Percentiles rank a stretch among this genome's conserved stretches.
phyloP scores from a whole-genome alignment of 2,797 vertebrate genomes.

The Ibycter americanus region DNA sequence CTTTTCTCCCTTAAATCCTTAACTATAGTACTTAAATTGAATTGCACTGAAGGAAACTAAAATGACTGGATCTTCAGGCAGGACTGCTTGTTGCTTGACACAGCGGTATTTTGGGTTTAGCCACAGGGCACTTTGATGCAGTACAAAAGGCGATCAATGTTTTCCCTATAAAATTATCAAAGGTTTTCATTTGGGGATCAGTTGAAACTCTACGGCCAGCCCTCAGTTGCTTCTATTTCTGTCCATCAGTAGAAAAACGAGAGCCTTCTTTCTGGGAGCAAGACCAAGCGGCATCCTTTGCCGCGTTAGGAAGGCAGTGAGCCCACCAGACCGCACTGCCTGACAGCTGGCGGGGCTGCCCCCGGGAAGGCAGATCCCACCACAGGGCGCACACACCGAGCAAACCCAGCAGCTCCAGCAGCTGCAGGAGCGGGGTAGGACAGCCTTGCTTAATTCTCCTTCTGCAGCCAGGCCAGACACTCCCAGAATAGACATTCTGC shows the following conservation, averaged over 20 bases:
- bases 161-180: background rate
- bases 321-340: too few species aligned
- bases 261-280: too few species aligned
- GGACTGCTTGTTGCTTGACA: background rate
- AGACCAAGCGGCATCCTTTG: background rate
- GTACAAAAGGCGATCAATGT: background rate
- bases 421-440: background rate
- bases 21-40: background rate
- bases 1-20: background rate
- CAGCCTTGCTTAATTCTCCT: background rate
- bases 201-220: background rate
- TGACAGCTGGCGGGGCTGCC: background rate
- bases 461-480: background rate
- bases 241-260: background rate
- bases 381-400: fast-evolving
- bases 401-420: background rate
- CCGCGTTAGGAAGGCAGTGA: fast-evolving
- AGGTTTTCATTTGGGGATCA: background rate
- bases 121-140: background rate
- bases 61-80: background rate
- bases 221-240: background rate
- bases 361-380: background rate
- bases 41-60: background rate
- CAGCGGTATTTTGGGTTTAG: background rate
- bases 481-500: background rate